phyloP scores from a whole-genome alignment of 2,888 invertebrate genomes.

The Sabatieria punctata region DNA sequence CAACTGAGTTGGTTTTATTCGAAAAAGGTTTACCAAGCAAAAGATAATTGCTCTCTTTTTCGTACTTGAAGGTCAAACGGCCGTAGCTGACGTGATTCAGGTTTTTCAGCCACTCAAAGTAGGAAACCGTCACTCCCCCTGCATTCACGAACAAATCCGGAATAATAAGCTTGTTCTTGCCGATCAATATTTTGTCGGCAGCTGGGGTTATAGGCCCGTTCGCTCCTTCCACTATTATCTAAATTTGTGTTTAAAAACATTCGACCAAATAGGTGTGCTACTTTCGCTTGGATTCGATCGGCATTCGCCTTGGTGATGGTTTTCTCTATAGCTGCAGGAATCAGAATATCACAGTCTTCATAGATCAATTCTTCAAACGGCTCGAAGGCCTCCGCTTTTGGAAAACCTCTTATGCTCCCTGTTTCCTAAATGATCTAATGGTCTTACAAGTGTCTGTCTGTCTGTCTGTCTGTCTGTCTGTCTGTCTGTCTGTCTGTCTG shows the following conservation, averaged over 20 bases:
- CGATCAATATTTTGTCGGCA: slow-evolving; percentile 72
- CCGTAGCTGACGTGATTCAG: slow-evolving; percentile 94
- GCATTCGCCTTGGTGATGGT: slow-evolving; percentile 81
- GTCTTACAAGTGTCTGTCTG: too few species aligned
- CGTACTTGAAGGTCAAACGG: slow-evolving; percentile 75
- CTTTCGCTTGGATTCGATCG: slow-evolving; percentile 68
- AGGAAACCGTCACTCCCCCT: slow-evolving; percentile 94
- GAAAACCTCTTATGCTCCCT: slow-evolving; percentile 82
- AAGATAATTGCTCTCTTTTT: slow-evolving; percentile 75
- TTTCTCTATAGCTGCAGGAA: slow-evolving; percentile 89
- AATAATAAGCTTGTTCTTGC: slow-evolving; percentile 65
- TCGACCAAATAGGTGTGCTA: too few species aligned
- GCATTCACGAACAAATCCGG: slow-evolving; percentile 55
- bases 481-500: too few species aligned
- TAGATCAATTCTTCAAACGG: slow-evolving; percentile 45
- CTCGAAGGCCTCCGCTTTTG: slow-evolving; percentile 67
- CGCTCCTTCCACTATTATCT: slow-evolving; percentile 88
- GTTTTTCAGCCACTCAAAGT: slow-evolving; percentile 97
- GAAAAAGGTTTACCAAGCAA: slow-evolving; percentile 53
- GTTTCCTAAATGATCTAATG: slow-evolving; percentile 42
- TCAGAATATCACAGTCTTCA: slow-evolving; percentile 85
- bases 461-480: too few species aligned
- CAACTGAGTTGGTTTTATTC: too few species aligned
- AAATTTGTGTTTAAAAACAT: too few species aligned
- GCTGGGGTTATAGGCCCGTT: slow-evolving; percentile 93